Percentiles rank a stretch among this genome's conserved stretches.
Evolutionary conservation across 2,113 vertebrate genomes (phyloP).

Genomic region (Suncus etruscus): DNA sequence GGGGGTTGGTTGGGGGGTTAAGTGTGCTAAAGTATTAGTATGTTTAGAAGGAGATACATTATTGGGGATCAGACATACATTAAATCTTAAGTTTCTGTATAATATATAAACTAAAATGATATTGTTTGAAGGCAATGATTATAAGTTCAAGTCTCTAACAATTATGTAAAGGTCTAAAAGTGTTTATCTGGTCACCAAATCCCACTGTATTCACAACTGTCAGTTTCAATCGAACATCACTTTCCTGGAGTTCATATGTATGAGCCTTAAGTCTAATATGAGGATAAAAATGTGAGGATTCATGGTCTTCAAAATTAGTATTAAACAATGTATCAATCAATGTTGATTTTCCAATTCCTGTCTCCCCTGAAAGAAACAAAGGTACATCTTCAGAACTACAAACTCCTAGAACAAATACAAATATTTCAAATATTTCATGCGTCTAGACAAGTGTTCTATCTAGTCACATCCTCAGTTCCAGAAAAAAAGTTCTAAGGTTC

Average conservation of each 20-base stretch:
- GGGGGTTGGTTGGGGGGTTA: too few species aligned
- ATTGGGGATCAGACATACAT: too few species aligned
- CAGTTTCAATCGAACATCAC: slow-evolving; percentile 93
- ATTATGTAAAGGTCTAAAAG: too few species aligned
- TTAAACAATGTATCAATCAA: slow-evolving; percentile 96
- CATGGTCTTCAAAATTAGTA: slow-evolving; percentile 93
- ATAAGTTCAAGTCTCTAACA: too few species aligned
- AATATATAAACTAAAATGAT: too few species aligned
- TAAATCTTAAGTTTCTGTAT: too few species aligned
- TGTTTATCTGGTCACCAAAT: slow-evolving; percentile 98
- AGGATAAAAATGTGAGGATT: slow-evolving; percentile 94
- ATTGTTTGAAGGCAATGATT: too few species aligned
- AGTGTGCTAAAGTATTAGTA: too few species aligned
- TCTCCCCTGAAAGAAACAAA: slow-evolving; percentile 91
- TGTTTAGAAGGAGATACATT: too few species aligned
- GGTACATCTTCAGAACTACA: background rate
- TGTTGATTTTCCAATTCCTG: slow-evolving; percentile 96
- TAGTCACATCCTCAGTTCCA: too few species aligned
- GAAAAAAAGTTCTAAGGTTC: too few species aligned
- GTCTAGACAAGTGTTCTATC: too few species aligned
- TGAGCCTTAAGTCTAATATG: slow-evolving; percentile 92
- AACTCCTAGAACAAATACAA: background rate
- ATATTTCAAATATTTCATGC: slow-evolving; percentile 29
- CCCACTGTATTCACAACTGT: slow-evolving; percentile 95
- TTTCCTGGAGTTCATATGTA: slow-evolving; percentile 94